Percentiles rank a stretch among this genome's conserved stretches.
Evolutionary conservation across 2,888 invertebrate species (phyloP).

Genomic region (Cerastoderma edule): DNA sequence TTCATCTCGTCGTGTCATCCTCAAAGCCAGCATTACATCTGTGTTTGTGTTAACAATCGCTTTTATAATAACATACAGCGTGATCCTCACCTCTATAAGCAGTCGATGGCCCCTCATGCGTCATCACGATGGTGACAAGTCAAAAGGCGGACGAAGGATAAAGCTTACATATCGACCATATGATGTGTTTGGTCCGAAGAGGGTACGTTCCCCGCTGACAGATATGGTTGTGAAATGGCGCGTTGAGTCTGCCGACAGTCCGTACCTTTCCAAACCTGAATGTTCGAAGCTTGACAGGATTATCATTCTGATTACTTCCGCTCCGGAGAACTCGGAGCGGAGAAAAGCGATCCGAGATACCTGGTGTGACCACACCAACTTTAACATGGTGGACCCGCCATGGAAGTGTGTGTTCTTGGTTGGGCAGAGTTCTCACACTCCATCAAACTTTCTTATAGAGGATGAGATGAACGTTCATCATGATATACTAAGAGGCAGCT

Average conservation of each 20-base stretch:
- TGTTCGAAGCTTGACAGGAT: slow-evolving; percentile 61
- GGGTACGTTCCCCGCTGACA: slow-evolving; percentile 36
- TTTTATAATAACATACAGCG: slow-evolving; percentile 72
- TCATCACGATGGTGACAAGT: slow-evolving; percentile 58
- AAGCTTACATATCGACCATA: slow-evolving; percentile 44
- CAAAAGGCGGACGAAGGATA: slow-evolving; percentile 52
- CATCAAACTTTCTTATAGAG: slow-evolving; percentile 38
- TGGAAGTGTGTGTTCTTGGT: slow-evolving; percentile 79
- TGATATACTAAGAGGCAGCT: slow-evolving; percentile 79
- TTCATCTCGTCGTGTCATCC: slow-evolving; percentile 63
- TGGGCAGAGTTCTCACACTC: slow-evolving; percentile 58
- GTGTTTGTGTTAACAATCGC: slow-evolving; percentile 67
- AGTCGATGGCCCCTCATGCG: slow-evolving; percentile 59
- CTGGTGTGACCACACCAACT: slow-evolving; percentile 69
- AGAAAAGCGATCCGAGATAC: slow-evolving; percentile 72
- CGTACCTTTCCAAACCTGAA: slow-evolving; percentile 40
- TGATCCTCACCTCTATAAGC: slow-evolving; percentile 69
- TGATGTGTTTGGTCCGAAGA: slow-evolving; percentile 30
- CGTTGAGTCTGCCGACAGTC: slow-evolving; percentile 55
- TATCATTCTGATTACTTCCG: slow-evolving; percentile 73
- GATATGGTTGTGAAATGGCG: slow-evolving; percentile 68
- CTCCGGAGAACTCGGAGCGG: slow-evolving; percentile 69
- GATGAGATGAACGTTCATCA: slow-evolving; percentile 62
- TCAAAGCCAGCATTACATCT: slow-evolving; percentile 74
- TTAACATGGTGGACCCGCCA: slow-evolving; percentile 49